phyloP scores from a whole-genome alignment of 2,797 vertebrate species.

The Argya squamiceps region DNA sequence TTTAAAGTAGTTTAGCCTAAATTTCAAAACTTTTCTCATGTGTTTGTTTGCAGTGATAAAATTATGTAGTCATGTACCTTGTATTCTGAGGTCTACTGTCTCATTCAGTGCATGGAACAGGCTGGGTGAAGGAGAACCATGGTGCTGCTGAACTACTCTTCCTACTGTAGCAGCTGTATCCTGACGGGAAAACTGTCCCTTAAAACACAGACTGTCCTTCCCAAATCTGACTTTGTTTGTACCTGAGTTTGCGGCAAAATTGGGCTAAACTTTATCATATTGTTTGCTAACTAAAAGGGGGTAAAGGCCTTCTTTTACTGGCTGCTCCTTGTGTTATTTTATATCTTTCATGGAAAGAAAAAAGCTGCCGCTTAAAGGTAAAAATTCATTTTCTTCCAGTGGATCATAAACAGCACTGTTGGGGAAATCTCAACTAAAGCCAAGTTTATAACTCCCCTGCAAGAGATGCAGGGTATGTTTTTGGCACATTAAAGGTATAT shows the following conservation, averaged over 20 bases:
- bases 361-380: neutral
- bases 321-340: neutral
- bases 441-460: neutral
- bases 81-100: neutral
- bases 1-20: neutral
- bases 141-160: neutral
- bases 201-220: neutral
- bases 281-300: neutral
- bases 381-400: neutral
- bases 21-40: neutral
- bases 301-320: neutral
- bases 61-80: fast-evolving
- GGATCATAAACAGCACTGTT: neutral
- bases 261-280: neutral
- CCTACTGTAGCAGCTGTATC: neutral
- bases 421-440: neutral
- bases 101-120: neutral
- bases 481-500: neutral
- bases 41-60: neutral
- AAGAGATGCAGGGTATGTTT: neutral
- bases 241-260: neutral
- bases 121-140: neutral
- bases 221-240: neutral
- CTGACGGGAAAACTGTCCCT: neutral
- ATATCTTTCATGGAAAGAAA: neutral